Evolutionary conservation across 1,140 invertebrate species (phyloP).

Genomic region (Papilio xuthus): DNA sequence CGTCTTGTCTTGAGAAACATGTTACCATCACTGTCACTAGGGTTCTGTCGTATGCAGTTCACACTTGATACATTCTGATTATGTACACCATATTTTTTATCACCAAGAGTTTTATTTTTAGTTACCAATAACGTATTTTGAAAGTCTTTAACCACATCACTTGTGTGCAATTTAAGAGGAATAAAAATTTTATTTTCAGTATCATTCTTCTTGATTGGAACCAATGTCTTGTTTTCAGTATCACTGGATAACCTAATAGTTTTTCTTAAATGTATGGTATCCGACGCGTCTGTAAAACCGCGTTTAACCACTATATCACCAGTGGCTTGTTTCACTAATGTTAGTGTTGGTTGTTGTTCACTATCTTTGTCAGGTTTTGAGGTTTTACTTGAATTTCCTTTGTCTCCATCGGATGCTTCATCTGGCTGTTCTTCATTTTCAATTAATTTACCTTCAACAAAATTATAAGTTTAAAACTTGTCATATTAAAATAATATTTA

Average conservation of each 20-base stretch:
- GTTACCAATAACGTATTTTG: conserved; percentile 76
- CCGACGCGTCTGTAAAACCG: conserved; percentile 66
- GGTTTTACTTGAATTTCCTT: conserved; percentile 65
- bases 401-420: conserved; percentile 69
- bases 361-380: conserved; percentile 63
- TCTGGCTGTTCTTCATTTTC: conserved; percentile 74
- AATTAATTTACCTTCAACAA: conserved; percentile 75
- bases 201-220: conserved; percentile 72
- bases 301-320: conserved; percentile 74
- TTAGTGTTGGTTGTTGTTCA: conserved; percentile 62
- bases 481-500: not conserved
- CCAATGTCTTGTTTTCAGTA: conserved; percentile 72
- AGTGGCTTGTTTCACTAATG: conserved; percentile 72
- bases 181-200: conserved; percentile 74
- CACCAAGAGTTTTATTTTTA: conserved; percentile 74
- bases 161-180: conserved; percentile 67
- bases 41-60: conserved; percentile 73
- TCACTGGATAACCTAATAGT: conserved; percentile 74
- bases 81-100: conserved; percentile 79
- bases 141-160: conserved; percentile 76
- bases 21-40: conserved; percentile 70
- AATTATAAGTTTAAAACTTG: not conserved
- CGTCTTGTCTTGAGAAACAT: conserved; percentile 72
- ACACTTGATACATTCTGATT: conserved; percentile 76
- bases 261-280: conserved; percentile 71